Percentiles rank a stretch among this genome's conserved stretches.
phyloP scores from a whole-genome alignment of 1,140 invertebrate species.

The Euwallacea similis region DNA sequence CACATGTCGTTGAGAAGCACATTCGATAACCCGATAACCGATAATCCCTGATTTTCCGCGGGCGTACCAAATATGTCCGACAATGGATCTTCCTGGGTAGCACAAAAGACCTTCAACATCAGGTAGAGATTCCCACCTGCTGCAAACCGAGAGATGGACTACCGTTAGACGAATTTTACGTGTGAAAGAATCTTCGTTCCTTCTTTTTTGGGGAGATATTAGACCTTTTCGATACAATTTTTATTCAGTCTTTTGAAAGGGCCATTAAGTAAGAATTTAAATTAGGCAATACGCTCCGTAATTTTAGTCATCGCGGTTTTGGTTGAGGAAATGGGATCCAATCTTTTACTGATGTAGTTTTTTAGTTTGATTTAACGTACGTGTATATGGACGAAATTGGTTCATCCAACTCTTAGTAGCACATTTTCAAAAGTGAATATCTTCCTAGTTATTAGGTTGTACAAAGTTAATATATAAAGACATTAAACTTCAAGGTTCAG shows the following conservation, averaged over 20 bases:
- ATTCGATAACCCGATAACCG: conserved; percentile 5
- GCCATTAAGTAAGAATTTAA: background rate
- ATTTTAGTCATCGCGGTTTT: background rate
- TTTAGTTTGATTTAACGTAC: no score
- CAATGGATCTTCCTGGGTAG: background rate
- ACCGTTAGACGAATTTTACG: background rate
- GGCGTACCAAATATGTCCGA: background rate
- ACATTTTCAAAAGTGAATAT: no score
- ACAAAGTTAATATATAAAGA: no score
- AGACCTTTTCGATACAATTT: background rate
- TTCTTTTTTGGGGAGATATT: background rate
- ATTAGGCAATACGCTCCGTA: background rate
- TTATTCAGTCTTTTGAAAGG: background rate
- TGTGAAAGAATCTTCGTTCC: background rate
- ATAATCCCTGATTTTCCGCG: background rate
- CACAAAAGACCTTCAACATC: background rate
- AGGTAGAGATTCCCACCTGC: conserved; percentile 4
- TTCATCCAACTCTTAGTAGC: no score
- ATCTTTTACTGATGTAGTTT: background rate
- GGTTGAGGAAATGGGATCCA: background rate
- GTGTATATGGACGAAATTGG: no score
- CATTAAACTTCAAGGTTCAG: no score
- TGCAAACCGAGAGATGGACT: background rate
- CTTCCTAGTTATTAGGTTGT: no score
- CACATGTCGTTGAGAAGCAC: background rate